phyloP scores from a whole-genome alignment of 2,113 vertebrate genomes.

The Ariopsis seemanni region DNA sequence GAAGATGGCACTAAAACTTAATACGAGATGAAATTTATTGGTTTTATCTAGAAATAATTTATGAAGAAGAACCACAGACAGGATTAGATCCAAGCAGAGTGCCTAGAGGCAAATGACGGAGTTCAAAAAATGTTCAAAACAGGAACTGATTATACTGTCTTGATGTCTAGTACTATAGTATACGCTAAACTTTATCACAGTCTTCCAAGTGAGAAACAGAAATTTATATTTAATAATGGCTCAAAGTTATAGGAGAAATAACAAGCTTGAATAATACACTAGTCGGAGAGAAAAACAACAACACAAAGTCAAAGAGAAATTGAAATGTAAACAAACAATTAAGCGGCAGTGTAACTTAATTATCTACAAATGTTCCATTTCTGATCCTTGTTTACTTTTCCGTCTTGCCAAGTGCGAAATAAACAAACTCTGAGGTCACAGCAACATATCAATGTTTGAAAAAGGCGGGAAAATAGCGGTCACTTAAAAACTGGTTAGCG shows the following conservation, averaged over 20 bases:
- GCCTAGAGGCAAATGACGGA: background rate
- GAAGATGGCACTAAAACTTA: background rate
- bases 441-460: background rate
- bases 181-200: background rate
- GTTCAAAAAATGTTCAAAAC: background rate
- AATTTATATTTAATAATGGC: background rate
- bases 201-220: background rate
- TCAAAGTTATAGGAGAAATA: background rate
- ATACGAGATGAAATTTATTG: background rate
- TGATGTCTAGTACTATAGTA: no score
- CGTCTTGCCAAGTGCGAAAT: constrained; percentile 5
- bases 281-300: background rate
- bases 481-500: background rate
- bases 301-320: background rate
- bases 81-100: background rate
- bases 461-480: constrained; percentile 4
- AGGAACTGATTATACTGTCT: background rate
- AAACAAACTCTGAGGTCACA: constrained; percentile 2
- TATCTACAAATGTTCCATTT: background rate
- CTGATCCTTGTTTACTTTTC: constrained; percentile 11
- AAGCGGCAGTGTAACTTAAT: background rate
- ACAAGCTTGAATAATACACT: background rate
- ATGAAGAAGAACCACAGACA: background rate
- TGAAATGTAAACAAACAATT: background rate
- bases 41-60: background rate